These are phyloP conservation scores for Sitobion miscanthi DNA, from an alignment of 1,140 invertebrate species.

Conservation along the genomic window DNA sequence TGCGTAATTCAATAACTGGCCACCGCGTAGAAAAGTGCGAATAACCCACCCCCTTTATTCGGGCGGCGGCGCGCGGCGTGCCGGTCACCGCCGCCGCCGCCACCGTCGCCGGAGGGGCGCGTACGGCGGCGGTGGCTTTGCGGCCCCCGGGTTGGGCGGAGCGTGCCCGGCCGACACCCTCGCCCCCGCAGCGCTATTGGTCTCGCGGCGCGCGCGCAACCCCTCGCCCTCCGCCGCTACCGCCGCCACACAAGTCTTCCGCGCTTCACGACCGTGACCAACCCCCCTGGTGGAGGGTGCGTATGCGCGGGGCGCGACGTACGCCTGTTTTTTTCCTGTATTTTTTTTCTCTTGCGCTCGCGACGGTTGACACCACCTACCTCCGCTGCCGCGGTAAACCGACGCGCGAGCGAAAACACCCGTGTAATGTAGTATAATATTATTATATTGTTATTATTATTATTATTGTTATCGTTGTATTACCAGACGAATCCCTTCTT, in stretches of 20 bases:
- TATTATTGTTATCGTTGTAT: constrained; percentile 26
- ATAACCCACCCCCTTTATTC: constrained; percentile 36
- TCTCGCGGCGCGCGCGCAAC: constrained; percentile 12
- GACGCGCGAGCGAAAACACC: constrained; percentile 12
- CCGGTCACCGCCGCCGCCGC: neutral
- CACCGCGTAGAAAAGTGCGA: constrained; percentile 53
- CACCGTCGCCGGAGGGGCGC: neutral
- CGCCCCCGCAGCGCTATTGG: constrained; percentile 21
- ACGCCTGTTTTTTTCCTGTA: neutral
- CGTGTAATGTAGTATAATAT: constrained; percentile 16
- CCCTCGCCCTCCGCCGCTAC: neutral
- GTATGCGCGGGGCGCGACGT: neutral
- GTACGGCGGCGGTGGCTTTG: neutral
- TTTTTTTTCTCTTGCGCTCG: neutral
- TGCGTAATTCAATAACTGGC: constrained; percentile 56
- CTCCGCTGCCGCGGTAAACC: neutral
- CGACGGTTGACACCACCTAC: neutral
- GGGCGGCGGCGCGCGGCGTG: neutral
- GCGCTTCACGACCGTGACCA: neutral
- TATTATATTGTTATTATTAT: constrained; percentile 30
- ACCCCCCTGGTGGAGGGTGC: neutral
- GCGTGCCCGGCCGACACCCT: constrained; percentile 38
- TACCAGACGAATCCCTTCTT: constrained; percentile 38
- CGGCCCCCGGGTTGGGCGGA: constrained; percentile 30
- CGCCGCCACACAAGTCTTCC: neutral